A percentile compares a stretch with the other conserved stretches of the same genome.
These are phyloP conservation scores for Nesogale talazaci DNA, from an alignment of 2,113 vertebrate species.

Conservation along the genomic window DNA sequence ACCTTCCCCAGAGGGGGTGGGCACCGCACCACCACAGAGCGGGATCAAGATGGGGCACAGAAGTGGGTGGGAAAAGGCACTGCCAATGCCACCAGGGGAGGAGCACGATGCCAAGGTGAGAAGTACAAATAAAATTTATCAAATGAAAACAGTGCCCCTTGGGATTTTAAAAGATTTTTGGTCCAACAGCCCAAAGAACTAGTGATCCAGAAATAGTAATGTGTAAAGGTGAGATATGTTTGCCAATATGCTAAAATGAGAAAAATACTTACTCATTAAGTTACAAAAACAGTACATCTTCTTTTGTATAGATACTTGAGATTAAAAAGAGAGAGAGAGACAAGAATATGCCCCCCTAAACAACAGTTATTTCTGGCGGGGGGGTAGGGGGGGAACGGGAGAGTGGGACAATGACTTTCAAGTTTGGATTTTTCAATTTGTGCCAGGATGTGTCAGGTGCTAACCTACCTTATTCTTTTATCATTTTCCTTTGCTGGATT, in stretches of 20 bases:
- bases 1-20: neutral
- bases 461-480: neutral
- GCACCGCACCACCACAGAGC: neutral
- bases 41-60: accelerated
- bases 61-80: neutral
- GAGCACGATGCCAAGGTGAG: neutral
- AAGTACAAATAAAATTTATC: neutral
- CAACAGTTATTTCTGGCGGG: neutral
- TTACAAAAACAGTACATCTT: neutral
- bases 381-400: no score
- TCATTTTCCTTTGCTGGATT: no score
- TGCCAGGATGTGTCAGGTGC: neutral
- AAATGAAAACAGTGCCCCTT: neutral
- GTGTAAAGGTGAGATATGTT: neutral
- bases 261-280: neutral
- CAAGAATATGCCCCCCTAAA: neutral
- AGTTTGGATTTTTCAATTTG: neutral
- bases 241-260: neutral
- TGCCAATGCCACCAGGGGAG: accelerated
- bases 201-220: neutral
- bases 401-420: neutral
- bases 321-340: neutral
- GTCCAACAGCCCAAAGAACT: neutral
- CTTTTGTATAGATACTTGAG: neutral
- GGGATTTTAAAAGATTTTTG: neutral